These are phyloP conservation scores for Armadillidium nasatum DNA, from an alignment of 1,140 invertebrate species.

Conservation along the genomic window DNA sequence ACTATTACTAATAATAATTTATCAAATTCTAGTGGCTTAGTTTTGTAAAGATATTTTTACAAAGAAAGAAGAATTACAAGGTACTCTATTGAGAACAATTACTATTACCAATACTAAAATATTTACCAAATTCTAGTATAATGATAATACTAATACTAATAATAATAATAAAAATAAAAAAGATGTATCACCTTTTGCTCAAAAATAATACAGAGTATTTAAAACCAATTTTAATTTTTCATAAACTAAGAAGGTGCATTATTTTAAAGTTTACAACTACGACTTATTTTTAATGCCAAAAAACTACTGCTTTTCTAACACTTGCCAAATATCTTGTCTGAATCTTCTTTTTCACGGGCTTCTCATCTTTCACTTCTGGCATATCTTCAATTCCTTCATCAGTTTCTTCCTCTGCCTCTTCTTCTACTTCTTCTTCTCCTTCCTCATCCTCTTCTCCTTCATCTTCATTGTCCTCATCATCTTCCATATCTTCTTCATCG, in stretches of 20 bases:
- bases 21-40: no score
- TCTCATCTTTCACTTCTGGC: slow-evolving; percentile 3
- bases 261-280: not conserved
- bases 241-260: not conserved
- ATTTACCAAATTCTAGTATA: no score
- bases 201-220: no score
- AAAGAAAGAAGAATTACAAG: no score
- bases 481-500: slow-evolving; percentile 19
- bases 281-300: not conserved
- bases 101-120: no score
- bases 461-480: slow-evolving; percentile 13
- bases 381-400: not conserved
- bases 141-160: no score
- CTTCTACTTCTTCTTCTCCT: slow-evolving; percentile 6
- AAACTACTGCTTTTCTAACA: not conserved
- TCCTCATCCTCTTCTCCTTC: not conserved
- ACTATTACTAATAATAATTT: no score
- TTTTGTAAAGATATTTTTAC: no score
- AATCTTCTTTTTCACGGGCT: not conserved
- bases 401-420: not conserved
- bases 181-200: no score
- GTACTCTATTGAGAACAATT: no score
- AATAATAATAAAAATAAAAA: no score
- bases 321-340: slow-evolving; percentile 4
- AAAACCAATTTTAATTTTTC: not conserved